These are phyloP conservation scores for Gallinago solitaria DNA, from an alignment of 2,797 vertebrate genomes.

Conservation along the genomic window DNA sequence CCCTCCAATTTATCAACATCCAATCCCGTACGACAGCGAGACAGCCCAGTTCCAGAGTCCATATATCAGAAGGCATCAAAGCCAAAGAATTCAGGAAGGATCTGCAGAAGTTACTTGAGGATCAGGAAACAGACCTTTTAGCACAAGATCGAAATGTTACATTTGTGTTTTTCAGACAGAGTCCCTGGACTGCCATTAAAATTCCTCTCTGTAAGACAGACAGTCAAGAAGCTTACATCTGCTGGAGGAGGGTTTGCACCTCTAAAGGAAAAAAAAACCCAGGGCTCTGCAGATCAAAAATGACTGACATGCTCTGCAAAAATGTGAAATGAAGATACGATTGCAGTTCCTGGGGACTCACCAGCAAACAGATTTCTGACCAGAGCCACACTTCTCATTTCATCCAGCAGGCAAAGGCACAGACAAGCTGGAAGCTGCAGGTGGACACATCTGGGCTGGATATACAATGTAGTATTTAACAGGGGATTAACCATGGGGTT, in stretches of 20 bases:
- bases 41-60: not conserved
- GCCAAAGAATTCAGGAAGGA: not conserved
- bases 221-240: not conserved
- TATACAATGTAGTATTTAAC: not conserved
- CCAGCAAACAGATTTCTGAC: not conserved
- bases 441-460: not conserved
- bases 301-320: too few relatives aligned
- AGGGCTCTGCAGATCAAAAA: not conserved
- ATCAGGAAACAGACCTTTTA: not conserved
- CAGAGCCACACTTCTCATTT: not conserved
- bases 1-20: not conserved
- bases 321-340: not conserved
- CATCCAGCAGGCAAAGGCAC: not conserved
- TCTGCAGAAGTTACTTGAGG: not conserved
- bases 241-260: not conserved
- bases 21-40: not conserved
- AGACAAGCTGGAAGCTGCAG: rapidly evolving
- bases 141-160: not conserved
- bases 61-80: not conserved
- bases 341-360: not conserved
- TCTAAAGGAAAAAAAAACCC: rapidly evolving
- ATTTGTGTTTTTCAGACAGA: not conserved
- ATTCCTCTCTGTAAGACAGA: not conserved
- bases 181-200: not conserved
- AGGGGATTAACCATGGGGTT: not conserved